These are phyloP conservation scores for Rutpela maculata DNA, from an alignment of 2,888 invertebrate genomes.

Conservation along the genomic window DNA sequence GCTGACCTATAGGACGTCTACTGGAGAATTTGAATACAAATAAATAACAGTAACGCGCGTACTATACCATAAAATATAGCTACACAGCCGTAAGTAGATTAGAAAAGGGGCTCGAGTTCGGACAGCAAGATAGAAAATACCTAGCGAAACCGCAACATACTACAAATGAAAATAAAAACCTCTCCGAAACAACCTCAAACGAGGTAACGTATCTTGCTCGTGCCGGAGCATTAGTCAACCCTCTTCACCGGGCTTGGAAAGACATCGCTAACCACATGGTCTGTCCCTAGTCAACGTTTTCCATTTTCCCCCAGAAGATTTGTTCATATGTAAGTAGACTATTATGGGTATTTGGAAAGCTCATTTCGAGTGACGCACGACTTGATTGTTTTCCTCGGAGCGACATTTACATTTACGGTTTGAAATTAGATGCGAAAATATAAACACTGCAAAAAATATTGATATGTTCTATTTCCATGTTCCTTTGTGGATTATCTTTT, in stretches of 20 bases:
- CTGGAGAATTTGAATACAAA: conserved; percentile 1
- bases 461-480: background rate
- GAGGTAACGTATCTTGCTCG: conserved; percentile 61
- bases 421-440: background rate
- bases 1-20: background rate
- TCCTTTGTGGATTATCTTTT: too few species aligned
- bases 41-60: conserved; percentile 15
- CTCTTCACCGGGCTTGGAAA: conserved; percentile 67
- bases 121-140: conserved; percentile 58
- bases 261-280: conserved; percentile 67
- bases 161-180: conserved; percentile 60
- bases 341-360: conserved; percentile 14
- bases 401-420: background rate
- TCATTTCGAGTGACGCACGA: conserved; percentile 7
- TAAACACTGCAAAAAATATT: conserved; percentile 1
- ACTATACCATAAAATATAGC: conserved; percentile 35
- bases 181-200: conserved; percentile 56
- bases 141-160: conserved; percentile 58
- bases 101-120: conserved; percentile 38
- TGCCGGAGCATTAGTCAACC: conserved; percentile 67
- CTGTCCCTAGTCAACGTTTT: conserved; percentile 51
- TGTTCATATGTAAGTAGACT: conserved; percentile 27
- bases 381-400: conserved; percentile 7
- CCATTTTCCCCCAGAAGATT: conserved; percentile 38
- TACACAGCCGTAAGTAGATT: conserved; percentile 42